These are phyloP conservation scores for Taurulus bubalis DNA, from an alignment of 2,113 vertebrate genomes.

Conservation along the genomic window DNA sequence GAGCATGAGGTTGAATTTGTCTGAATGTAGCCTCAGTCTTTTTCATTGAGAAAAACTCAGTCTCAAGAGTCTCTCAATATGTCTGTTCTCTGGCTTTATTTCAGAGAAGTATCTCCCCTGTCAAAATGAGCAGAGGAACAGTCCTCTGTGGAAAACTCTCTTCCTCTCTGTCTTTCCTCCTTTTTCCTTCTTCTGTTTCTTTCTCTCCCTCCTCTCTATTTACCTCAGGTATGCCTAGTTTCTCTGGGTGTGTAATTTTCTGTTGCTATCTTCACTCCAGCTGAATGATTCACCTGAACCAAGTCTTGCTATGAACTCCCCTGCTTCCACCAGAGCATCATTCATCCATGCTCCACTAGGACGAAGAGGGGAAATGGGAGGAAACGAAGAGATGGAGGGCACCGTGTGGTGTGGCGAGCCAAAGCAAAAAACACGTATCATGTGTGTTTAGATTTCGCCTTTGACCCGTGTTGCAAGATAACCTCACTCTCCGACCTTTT, in stretches of 20 bases:
- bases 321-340: conserved; percentile 42
- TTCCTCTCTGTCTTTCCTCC: background rate
- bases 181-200: background rate
- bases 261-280: conserved; percentile 4
- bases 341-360: conserved; percentile 47
- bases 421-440: conserved; percentile 55
- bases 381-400: conserved; percentile 18
- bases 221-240: background rate
- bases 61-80: background rate
- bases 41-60: background rate
- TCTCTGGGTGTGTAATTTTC: conserved; percentile 30
- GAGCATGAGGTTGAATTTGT: background rate
- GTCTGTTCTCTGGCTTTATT: conserved; percentile 2
- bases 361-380: conserved; percentile 32
- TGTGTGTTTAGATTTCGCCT: conserved; percentile 44
- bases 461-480: conserved; percentile 39
- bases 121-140: conserved; percentile 1
- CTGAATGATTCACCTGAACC: conserved; percentile 28
- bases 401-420: conserved; percentile 7
- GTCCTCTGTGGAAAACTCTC: conserved; percentile 14
- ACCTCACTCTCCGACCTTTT: conserved; percentile 41
- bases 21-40: background rate
- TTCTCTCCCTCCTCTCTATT: conserved; percentile 9
- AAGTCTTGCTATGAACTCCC: conserved; percentile 17
- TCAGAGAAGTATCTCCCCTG: conserved; percentile 18